Conservation (phyloP, 2,113 vertebrate genomes). For the Grantiella picta region DNA sequence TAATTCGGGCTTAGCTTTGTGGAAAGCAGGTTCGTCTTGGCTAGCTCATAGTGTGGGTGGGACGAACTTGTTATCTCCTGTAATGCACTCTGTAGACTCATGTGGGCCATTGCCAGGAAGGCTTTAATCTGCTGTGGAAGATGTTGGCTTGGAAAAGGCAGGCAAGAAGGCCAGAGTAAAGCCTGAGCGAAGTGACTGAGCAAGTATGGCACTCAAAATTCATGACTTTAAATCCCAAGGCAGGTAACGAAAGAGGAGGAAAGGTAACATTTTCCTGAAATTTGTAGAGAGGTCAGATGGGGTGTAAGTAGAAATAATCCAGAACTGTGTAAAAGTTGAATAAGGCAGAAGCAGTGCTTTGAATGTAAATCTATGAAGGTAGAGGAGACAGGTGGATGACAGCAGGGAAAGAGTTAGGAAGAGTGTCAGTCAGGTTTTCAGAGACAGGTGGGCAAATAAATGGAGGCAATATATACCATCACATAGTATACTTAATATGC, state of each 20-base stretch:
- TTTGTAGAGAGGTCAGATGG: neutral
- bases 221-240: neutral
- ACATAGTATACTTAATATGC: neutral
- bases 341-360: neutral
- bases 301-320: neutral
- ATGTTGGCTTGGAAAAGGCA: neutral
- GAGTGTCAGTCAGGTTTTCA: neutral
- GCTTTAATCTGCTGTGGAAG: neutral
- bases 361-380: neutral
- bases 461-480: neutral
- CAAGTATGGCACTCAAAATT: neutral
- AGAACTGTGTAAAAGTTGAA: neutral
- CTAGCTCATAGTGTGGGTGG: neutral
- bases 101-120: neutral
- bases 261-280: neutral
- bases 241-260: neutral
- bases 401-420: neutral
- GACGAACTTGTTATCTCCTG: neutral
- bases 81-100: neutral
- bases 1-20: neutral
- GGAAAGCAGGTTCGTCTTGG: neutral
- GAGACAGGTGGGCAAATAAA: neutral
- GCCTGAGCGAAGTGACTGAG: neutral
- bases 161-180: neutral
- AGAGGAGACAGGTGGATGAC: neutral